These are phyloP conservation scores for Amphibalanus amphitrite DNA, from an alignment of 1,140 invertebrate species.

Conservation along the genomic window DNA sequence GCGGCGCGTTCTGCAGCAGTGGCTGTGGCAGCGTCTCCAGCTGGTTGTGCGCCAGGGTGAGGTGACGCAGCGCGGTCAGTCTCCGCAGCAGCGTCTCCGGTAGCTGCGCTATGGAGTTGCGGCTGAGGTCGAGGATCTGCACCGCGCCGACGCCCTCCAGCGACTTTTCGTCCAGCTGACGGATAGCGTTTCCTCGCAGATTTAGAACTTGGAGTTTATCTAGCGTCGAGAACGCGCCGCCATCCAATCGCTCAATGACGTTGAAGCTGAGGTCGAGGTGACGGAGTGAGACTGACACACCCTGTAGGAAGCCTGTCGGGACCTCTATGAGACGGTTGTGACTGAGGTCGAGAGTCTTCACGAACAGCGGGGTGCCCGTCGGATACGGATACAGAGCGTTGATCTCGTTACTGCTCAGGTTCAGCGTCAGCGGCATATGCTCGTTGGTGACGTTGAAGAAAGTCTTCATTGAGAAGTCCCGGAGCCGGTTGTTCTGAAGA, in stretches of 20 bases:
- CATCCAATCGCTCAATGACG: constrained; percentile 45
- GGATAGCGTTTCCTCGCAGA: constrained; percentile 52
- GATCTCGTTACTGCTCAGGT: constrained; percentile 58
- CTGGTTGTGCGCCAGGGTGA: constrained; percentile 57
- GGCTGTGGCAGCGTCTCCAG: constrained; percentile 55
- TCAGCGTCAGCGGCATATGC: constrained; percentile 42
- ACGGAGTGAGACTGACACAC: constrained; percentile 39
- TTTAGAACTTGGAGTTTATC: constrained; percentile 42
- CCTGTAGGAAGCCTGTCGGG: constrained; percentile 41
- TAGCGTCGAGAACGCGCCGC: constrained; percentile 39
- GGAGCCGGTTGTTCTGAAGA: constrained; percentile 52
- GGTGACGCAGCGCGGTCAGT: constrained; percentile 48
- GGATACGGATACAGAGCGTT: constrained; percentile 52
- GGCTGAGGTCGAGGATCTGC: constrained; percentile 58
- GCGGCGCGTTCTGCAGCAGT: constrained; percentile 52
- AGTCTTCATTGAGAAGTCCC: constrained; percentile 50
- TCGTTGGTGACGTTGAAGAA: constrained; percentile 54
- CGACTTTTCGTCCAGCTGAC: constrained; percentile 47
- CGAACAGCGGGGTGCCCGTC: constrained; percentile 47
- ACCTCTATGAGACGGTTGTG: constrained; percentile 36
- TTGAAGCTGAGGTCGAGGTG: constrained; percentile 55
- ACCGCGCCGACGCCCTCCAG: constrained; percentile 42
- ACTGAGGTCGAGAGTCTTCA: constrained; percentile 34
- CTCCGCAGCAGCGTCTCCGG: constrained; percentile 66
- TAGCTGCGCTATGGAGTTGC: constrained; percentile 54